Percentiles rank a stretch among this genome's conserved stretches.
phyloP scores from a whole-genome alignment of 2,888 invertebrate species.

The Ormyrus thymus region DNA sequence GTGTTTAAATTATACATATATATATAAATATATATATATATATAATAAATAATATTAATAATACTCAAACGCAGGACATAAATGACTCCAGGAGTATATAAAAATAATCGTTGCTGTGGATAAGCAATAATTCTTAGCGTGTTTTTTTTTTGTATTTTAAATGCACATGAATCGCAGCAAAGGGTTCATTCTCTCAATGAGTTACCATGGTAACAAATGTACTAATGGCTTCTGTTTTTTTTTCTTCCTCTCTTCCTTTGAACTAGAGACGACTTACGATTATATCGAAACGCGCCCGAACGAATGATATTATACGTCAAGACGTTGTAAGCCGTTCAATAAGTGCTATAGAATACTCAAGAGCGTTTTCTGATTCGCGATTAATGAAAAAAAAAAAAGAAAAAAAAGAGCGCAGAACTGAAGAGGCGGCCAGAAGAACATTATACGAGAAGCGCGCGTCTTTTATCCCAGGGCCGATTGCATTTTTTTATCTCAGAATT shows the following conservation, averaged over 20 bases:
- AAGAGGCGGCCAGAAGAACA: background rate
- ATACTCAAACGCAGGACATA: slow-evolving; percentile 37
- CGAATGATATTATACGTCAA: slow-evolving; percentile 7
- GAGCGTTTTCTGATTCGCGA: background rate
- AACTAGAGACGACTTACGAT: slow-evolving; percentile 20
- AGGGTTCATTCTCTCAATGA: slow-evolving; percentile 46
- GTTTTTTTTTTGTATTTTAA: slow-evolving; percentile 19
- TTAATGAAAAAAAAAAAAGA: background rate
- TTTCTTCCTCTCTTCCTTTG: background rate
- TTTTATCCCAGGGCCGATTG: no score
- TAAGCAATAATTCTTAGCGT: background rate
- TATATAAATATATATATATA: slow-evolving; percentile 28
- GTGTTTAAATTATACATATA: slow-evolving; percentile 43
- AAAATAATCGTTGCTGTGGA: slow-evolving; percentile 11
- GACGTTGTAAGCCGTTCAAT: slow-evolving; percentile 11
- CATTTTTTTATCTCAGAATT: no score
- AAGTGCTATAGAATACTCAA: slow-evolving; percentile 42
- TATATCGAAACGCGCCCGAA: background rate
- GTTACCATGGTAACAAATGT: slow-evolving; percentile 56
- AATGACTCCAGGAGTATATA: slow-evolving; percentile 14
- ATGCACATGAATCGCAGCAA: slow-evolving; percentile 29
- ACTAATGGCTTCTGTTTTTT: slow-evolving; percentile 35
- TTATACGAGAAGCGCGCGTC: no score
- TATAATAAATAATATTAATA: slow-evolving; percentile 30
- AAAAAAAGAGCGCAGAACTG: slow-evolving; percentile 4